A percentile compares a stretch with the other conserved stretches of the same genome.
Conservation (phyloP, 2,113 vertebrate species). For the Oncorhynchus masou region DNA sequence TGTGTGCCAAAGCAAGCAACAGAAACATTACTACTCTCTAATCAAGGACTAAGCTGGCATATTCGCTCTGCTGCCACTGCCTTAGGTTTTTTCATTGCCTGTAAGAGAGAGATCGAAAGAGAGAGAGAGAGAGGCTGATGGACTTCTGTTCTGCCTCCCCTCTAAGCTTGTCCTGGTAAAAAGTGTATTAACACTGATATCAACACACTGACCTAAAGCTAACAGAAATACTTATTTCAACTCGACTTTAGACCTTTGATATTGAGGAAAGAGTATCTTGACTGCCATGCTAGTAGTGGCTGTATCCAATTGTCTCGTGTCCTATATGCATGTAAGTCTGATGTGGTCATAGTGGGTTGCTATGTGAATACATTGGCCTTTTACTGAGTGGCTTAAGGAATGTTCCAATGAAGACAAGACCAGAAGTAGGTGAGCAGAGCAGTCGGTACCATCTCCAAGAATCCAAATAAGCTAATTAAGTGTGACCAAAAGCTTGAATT, state of each 20-base stretch:
- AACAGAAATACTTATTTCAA: neutral
- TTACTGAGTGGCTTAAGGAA: slow-evolving; percentile 45
- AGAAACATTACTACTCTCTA: slow-evolving; percentile 68
- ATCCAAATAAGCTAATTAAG: slow-evolving; percentile 79
- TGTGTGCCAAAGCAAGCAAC: slow-evolving; percentile 64
- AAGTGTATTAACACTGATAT: neutral
- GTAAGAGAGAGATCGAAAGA: slow-evolving; percentile 3
- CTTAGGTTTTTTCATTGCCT: slow-evolving; percentile 46
- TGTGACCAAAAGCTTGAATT: slow-evolving; percentile 78
- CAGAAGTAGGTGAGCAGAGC: slow-evolving; percentile 61
- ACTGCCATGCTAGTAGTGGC: slow-evolving; percentile 2
- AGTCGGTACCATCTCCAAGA: slow-evolving; percentile 61
- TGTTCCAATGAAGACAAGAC: slow-evolving; percentile 64
- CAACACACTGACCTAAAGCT: slow-evolving; percentile 4
- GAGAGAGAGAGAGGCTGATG: slow-evolving; percentile 4
- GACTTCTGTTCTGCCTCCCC: slow-evolving; percentile 5
- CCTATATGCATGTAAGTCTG: slow-evolving; percentile 26
- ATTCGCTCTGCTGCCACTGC: slow-evolving; percentile 51
- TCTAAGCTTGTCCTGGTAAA: neutral
- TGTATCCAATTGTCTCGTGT: slow-evolving; percentile 16
- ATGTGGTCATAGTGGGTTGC: slow-evolving; percentile 51
- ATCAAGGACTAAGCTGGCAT: slow-evolving; percentile 63
- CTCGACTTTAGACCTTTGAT: neutral
- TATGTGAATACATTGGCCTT: slow-evolving; percentile 45
- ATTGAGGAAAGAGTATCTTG: neutral